Evolutionary conservation across 2,888 invertebrate species (phyloP), one percentile per base, ranked within the genome.

Genomic region (Apantesis nais): DNA sequence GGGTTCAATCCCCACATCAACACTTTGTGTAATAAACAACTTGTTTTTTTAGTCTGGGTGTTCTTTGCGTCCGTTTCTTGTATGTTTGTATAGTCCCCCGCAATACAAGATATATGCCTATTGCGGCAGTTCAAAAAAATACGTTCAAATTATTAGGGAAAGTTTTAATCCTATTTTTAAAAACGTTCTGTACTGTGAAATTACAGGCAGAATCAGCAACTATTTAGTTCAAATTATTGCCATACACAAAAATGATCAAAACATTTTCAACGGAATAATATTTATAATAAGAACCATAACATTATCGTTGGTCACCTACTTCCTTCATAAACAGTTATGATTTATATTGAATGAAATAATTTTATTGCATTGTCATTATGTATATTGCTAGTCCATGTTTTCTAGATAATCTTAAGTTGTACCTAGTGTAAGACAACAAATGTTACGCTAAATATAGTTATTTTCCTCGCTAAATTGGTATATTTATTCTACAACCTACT

Each of bases 381-480:
- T 83, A 83, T 84, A 85, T 88, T 89, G 86, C 89, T 92, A 92
- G 90, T 91, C 91, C 85, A 86, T 89, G 83, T 88, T 85, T 85
- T 81, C 83, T 83, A 85, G 79, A 81, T 82, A 76, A 77, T 84
- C 79, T 85, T 88, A 87, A 88, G 86, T 85, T 88, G 80, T 77
- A 83, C 83, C 78, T 86, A 85, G 81, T 77, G 74, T 86, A 86
- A 85, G 86, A 85, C 84, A 80, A 87, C 81, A 88, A 88, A 88
- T 89, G 89, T 92, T 91, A 90, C 81, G 87, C 88, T 91, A 90
- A 93, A 90, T 92, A 93, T 88, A 92, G 84, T 87, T 87, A 88
- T 83, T 89, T 88, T 89, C 85, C 85, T 89, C 88, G 89, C 90
- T 83, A 83, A 19, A 1, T 70, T 70, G 55, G 73, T 68, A 81